These are phyloP conservation scores for Pterobdella sp. DNA, from an alignment of 2,888 invertebrate species.

Conservation along the genomic window DNA sequence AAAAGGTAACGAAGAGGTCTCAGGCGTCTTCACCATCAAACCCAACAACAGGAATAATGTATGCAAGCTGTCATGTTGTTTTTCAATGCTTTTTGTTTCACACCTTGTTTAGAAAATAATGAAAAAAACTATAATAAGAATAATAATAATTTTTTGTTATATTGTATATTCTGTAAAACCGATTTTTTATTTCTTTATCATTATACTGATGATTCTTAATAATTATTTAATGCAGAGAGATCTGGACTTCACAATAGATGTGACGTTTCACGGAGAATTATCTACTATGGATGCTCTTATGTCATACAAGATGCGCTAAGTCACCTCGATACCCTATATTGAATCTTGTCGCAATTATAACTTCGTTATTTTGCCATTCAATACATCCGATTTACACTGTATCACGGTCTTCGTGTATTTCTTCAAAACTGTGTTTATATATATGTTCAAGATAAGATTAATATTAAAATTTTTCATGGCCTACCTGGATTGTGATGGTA, in stretches of 20 bases:
- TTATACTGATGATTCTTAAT: not conserved
- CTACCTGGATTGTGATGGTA: no score
- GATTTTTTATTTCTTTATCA: not conserved
- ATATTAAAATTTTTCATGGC: no score
- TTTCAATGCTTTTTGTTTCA: not conserved
- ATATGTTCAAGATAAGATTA: no score
- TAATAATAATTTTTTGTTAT: not conserved
- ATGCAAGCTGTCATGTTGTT: slow-evolving; percentile 36
- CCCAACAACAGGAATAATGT: slow-evolving; percentile 88
- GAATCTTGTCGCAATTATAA: no score
- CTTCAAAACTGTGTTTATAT: no score
- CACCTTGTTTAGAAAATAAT: not conserved
- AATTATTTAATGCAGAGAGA: slow-evolving; percentile 60
- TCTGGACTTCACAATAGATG: slow-evolving; percentile 84
- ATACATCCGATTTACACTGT: no score
- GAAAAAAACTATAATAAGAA: not conserved
- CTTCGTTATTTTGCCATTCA: no score
- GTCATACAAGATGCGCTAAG: slow-evolving; percentile 54
- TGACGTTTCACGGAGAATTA: slow-evolving; percentile 70
- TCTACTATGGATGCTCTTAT: slow-evolving; percentile 50
- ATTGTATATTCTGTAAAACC: no score
- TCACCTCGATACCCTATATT: no score
- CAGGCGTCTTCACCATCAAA: slow-evolving; percentile 82
- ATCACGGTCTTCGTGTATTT: no score
- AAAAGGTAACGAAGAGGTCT: slow-evolving; percentile 83